phyloP scores from a whole-genome alignment of 2,797 vertebrate species.

The Phalloptychus januarius region DNA sequence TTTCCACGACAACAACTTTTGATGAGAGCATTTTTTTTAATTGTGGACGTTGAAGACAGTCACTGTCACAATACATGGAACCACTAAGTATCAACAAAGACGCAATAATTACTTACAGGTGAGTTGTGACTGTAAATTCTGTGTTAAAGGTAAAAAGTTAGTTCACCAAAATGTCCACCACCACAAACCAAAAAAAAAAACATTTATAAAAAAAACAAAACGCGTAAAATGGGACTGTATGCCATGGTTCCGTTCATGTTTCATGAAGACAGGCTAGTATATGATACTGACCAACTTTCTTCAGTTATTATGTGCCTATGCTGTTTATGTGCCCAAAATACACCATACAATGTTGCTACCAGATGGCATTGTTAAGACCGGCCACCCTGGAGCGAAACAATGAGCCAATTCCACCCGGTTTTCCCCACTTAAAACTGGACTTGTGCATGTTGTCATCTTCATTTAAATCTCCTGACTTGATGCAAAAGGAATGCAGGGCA shows the following conservation, averaged over 20 bases:
- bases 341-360: background rate
- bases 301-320: background rate
- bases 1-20: background rate
- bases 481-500: background rate
- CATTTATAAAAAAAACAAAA: too few species aligned
- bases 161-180: too few species aligned
- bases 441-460: background rate
- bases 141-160: background rate
- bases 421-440: background rate
- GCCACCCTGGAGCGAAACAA: background rate
- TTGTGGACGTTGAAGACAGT: background rate
- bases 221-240: background rate
- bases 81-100: background rate
- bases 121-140: background rate
- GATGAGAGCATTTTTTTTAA: background rate
- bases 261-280: background rate
- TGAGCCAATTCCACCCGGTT: background rate
- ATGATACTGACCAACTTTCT: background rate
- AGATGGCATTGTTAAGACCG: background rate
- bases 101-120: background rate
- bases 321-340: background rate
- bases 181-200: background rate
- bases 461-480: background rate
- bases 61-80: background rate
- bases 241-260: background rate